Evolutionary conservation across 2,113 vertebrate genomes (phyloP).

Genomic region (Pluvialis apricaria): DNA sequence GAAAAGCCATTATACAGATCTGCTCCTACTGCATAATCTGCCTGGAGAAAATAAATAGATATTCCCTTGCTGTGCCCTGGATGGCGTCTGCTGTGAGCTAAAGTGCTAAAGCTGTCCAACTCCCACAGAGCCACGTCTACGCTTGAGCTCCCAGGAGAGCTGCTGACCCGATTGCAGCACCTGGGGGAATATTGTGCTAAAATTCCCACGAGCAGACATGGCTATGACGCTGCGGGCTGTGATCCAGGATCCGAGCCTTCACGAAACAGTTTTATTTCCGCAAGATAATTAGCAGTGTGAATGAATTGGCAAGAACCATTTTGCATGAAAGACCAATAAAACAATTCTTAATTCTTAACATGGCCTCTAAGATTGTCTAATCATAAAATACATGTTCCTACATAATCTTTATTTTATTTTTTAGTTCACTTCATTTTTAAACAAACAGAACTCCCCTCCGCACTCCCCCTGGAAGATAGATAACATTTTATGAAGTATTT

Average conservation of each 20-base stretch:
- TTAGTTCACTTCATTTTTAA: not conserved
- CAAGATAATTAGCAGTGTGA: not conserved
- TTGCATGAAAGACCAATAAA: not conserved
- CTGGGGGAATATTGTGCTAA: not conserved
- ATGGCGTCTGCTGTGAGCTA: not conserved
- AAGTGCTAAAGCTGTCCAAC: not conserved
- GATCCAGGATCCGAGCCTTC: not conserved
- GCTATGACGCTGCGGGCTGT: not conserved
- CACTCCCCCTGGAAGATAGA: not conserved
- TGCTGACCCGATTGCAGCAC: not conserved
- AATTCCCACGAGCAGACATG: not conserved
- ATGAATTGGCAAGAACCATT: not conserved
- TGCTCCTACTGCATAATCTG: not conserved
- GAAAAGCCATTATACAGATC: not conserved
- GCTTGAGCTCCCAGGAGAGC: not conserved
- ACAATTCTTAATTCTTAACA: not conserved
- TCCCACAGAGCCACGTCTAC: not conserved
- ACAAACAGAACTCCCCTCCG: not conserved
- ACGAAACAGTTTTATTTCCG: not conserved
- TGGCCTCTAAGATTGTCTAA: not conserved
- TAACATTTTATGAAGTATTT: constrained; percentile 11
- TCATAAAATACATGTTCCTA: not conserved
- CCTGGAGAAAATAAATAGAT: not conserved
- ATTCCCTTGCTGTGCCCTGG: not conserved
- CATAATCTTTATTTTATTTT: not conserved